Percentiles rank a stretch among this genome's conserved stretches.
Conservation (phyloP, 35 echinoderm and acorn worm species). For the Patiria miniata region DNA sequence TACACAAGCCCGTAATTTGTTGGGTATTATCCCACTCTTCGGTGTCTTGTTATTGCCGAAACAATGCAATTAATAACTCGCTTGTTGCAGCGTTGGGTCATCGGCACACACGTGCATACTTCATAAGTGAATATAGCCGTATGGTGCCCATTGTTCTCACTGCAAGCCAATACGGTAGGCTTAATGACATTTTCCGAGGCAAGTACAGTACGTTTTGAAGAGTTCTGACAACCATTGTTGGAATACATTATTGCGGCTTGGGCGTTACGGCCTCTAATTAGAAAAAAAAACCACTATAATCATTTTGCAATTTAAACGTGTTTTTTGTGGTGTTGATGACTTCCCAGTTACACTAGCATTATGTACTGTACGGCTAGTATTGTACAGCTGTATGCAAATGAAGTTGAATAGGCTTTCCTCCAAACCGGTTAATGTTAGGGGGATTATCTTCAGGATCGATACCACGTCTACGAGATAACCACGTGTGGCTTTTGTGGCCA, state of each 20-base stretch:
- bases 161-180: background rate
- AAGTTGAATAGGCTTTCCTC: background rate
- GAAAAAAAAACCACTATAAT: background rate
- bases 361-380: background rate
- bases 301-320: background rate
- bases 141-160: background rate
- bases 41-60: background rate
- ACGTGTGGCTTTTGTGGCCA: too few relatives aligned
- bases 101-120: background rate
- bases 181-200: background rate
- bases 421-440: too few relatives aligned
- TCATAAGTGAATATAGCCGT: background rate
- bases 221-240: background rate
- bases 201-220: background rate
- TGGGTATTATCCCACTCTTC: too few relatives aligned
- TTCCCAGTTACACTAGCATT: background rate
- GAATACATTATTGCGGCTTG: background rate
- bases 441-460: too few relatives aligned
- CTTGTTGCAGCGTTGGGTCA: background rate
- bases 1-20: too few relatives aligned
- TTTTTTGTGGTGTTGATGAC: background rate
- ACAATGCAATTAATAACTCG: constrained; percentile 2
- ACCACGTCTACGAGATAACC: too few relatives aligned
- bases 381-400: constrained; percentile 24
- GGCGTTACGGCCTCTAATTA: background rate